Percentiles rank a stretch among this genome's conserved stretches.
These are phyloP conservation scores for Tenualosa thibaudeaui DNA, from an alignment of 2,797 vertebrate species.

Conservation along the genomic window DNA sequence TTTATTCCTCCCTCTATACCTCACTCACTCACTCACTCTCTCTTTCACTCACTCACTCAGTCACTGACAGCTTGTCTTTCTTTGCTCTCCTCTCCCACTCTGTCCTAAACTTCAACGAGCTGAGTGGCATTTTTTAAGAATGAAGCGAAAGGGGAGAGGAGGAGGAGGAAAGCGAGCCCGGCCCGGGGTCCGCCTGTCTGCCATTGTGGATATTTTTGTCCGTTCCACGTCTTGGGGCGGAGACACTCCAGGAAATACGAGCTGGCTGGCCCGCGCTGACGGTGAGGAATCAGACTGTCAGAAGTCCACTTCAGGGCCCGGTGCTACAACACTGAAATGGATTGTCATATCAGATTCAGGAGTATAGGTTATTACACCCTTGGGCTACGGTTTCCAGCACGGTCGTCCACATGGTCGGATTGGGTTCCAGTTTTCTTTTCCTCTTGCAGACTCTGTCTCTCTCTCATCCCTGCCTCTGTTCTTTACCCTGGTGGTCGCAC, in stretches of 20 bases:
- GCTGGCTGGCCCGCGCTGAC: conserved; percentile 76
- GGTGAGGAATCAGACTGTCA: conserved; percentile 74
- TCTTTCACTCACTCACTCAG: not conserved
- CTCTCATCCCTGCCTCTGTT: conserved; percentile 37
- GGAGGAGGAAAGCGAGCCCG: conserved; percentile 72
- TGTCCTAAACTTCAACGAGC: conserved; percentile 66
- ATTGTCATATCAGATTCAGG: conserved; percentile 85
- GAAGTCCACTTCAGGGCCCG: conserved; percentile 53
- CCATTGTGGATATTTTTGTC: conserved; percentile 82
- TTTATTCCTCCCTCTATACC: conserved; percentile 22
- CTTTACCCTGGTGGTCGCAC: conserved; percentile 28
- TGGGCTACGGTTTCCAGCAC: conserved; percentile 76
- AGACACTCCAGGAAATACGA: conserved; percentile 76
- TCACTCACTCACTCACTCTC: conserved; percentile 7
- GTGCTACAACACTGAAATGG: conserved; percentile 81
- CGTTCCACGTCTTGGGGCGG: conserved; percentile 67
- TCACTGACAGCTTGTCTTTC: conserved; percentile 46
- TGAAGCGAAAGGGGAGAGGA: conserved; percentile 72
- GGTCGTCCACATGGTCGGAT: conserved; percentile 68
- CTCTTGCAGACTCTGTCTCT: conserved; percentile 54
- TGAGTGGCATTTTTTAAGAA: conserved; percentile 78
- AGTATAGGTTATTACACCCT: conserved; percentile 87
- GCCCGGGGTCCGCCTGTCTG: conserved; percentile 76
- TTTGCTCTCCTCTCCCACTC: conserved; percentile 48
- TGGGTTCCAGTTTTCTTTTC: conserved; percentile 69